Evolutionary conservation across 2,113 vertebrate species (phyloP), one percentile per base, ranked within the genome.

Genomic region (Grammomys dolichurus): DNA sequence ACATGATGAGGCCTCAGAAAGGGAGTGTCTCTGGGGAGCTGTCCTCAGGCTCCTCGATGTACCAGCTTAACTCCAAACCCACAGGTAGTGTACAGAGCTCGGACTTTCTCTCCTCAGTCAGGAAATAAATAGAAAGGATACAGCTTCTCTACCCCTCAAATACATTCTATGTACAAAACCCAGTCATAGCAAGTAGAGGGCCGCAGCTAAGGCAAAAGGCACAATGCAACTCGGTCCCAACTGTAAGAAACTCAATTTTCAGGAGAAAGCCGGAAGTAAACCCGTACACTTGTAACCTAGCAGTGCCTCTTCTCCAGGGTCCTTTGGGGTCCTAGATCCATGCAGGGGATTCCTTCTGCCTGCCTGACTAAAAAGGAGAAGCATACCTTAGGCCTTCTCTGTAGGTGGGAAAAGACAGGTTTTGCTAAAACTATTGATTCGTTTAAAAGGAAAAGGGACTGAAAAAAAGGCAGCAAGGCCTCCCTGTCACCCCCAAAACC

Each of bases 1-100:
- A 99, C 0, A 9, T 98, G 0, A 14, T 97, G 73, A 97, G 86
- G 63, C 97, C 91, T 0, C 96, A 97, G 89, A 98, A 98, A 95
- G 97, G 96, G 2, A 98, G 96, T 11, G 20, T 94, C 0, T 97
- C 91, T 0, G 98, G 98, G 7, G 97, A 99, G 26, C 88, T 99
- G 63, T 99, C 98, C 4, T 98, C 98, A 0, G 98, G 98, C 51
- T 99, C 99, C 0, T 98, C 98, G 0, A 98, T 98, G 31, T 98
- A 98, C 97, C 98, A 99, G 82, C 98, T 99, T 0, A 97, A 97
- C 69, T 97, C 98, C 94, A 99, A 99, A 60, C 98, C 99, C 81
- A 98, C 99, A 98, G 99, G 99, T 99, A 98, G 31, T 20, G 46
- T 20, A 43, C 40, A 16, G 69, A 82, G 5, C 51, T 12, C 20